These are phyloP conservation scores for Oreotrochilus melanogaster DNA, from an alignment of 2,113 vertebrate genomes.

Conservation along the genomic window DNA sequence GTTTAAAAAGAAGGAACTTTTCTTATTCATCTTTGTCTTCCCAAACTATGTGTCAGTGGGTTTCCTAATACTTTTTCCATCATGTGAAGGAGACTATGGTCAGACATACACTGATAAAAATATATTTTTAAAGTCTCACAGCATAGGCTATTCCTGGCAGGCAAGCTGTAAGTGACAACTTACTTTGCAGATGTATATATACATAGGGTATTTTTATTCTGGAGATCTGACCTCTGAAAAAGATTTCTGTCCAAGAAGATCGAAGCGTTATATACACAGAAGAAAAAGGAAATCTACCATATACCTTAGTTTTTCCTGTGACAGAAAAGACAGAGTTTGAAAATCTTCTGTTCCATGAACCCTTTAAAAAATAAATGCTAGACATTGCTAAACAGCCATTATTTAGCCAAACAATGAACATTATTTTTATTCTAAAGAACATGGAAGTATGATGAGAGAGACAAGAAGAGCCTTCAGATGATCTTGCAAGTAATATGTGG, in stretches of 20 bases:
- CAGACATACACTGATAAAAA: neutral
- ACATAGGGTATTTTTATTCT: neutral
- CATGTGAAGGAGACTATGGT: neutral
- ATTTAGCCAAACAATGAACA: neutral
- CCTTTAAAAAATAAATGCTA: neutral
- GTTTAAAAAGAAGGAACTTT: neutral
- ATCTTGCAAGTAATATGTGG: neutral
- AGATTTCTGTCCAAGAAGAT: neutral
- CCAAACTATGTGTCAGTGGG: neutral
- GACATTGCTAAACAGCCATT: neutral
- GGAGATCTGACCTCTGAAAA: neutral
- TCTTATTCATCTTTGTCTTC: neutral
- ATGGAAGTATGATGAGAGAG: neutral
- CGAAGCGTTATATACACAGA: neutral
- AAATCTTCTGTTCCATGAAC: neutral
- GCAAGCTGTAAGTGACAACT: neutral
- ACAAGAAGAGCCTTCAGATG: neutral
- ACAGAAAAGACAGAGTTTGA: neutral
- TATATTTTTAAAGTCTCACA: neutral
- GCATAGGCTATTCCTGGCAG: constrained; percentile 12
- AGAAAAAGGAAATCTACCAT: neutral
- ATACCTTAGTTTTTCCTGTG: neutral
- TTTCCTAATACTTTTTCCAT: neutral
- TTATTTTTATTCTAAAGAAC: neutral
- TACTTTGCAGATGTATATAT: neutral